Evolutionary conservation across 2,113 vertebrate species (phyloP).

Genomic region (Lagopus muta): DNA sequence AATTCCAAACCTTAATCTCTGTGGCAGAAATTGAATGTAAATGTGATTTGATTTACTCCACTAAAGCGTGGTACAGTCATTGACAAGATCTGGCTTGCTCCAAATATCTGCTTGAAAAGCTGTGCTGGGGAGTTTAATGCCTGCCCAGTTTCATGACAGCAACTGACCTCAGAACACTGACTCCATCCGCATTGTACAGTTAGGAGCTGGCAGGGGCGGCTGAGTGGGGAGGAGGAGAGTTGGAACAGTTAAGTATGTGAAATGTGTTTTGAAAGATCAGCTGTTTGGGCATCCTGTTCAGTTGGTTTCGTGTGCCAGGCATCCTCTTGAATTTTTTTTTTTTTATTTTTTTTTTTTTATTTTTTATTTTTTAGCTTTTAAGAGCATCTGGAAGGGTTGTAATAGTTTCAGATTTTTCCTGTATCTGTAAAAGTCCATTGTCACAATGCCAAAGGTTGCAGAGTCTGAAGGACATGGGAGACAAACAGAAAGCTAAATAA

Average conservation of each 20-base stretch:
- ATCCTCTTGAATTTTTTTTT: neutral
- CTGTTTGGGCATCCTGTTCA: neutral
- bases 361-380: neutral
- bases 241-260: neutral
- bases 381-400: neutral
- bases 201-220: neutral
- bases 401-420: neutral
- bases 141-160: neutral
- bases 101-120: neutral
- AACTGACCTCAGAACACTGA: neutral
- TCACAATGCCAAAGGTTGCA: neutral
- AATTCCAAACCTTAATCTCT: neutral
- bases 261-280: neutral
- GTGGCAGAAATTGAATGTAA: neutral
- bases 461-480: neutral
- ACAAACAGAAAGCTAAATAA: neutral
- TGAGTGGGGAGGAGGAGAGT: neutral
- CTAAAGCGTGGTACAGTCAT: neutral
- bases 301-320: neutral
- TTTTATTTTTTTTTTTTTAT: too few species aligned
- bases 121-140: accelerated
- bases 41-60: neutral
- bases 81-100: neutral
- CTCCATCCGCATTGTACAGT: accelerated
- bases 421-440: neutral